Percentiles rank a stretch among this genome's conserved stretches.
Conservation (phyloP, 1,140 invertebrate species). For the Littorina saxatilis region DNA sequence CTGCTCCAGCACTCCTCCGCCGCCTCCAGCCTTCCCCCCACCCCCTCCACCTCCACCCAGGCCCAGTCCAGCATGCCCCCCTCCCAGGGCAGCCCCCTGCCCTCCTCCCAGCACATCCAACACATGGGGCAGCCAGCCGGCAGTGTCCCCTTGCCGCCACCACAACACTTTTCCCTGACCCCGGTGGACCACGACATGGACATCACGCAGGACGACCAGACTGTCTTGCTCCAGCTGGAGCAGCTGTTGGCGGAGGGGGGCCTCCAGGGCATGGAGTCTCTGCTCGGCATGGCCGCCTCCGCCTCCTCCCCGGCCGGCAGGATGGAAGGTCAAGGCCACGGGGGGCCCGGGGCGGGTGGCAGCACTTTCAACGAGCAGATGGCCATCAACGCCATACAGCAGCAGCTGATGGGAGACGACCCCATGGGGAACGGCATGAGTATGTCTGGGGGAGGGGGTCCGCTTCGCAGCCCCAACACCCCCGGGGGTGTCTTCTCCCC, state of each 20-base stretch:
- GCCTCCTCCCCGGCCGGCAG: background rate
- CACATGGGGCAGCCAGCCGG: background rate
- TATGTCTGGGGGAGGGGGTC: background rate
- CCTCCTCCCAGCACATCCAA: too few species aligned
- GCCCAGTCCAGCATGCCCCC: conserved; percentile 20
- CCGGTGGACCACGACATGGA: conserved; percentile 29
- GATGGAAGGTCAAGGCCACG: conserved; percentile 14
- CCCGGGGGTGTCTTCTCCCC: background rate
- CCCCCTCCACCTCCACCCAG: background rate
- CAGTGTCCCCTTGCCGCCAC: background rate
- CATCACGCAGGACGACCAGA: conserved; percentile 38
- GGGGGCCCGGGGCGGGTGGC: background rate
- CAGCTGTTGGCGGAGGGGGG: conserved; percentile 33
- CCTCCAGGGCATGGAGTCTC: conserved; percentile 31
- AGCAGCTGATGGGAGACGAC: conserved; percentile 89
- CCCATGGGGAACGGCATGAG: conserved; percentile 3
- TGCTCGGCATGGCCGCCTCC: conserved; percentile 27
- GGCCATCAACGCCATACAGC: conserved; percentile 92
- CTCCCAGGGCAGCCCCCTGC: conserved; percentile 23
- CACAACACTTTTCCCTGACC: conserved; percentile 34
- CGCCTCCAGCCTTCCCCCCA: background rate
- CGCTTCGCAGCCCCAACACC: conserved; percentile 1
- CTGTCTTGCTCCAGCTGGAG: conserved; percentile 40
- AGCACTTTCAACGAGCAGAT: conserved; percentile 80
- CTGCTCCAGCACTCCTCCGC: conserved; percentile 12